phyloP scores from a whole-genome alignment of 2,797 vertebrate genomes.

The Mus caroli region DNA sequence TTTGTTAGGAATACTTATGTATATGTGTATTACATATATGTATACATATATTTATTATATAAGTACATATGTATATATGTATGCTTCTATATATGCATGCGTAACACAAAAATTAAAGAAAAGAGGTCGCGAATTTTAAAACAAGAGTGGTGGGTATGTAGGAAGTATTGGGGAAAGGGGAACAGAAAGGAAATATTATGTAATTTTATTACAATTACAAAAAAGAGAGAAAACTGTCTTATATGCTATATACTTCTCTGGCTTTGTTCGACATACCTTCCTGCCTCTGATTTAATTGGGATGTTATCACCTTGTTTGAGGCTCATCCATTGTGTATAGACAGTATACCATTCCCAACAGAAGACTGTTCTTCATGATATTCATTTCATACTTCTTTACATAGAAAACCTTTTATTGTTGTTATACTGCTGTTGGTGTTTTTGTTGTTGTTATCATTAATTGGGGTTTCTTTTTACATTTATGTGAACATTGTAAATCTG shows the following conservation, averaged over 20 bases:
- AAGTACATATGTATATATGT: neutral
- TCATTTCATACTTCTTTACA: neutral
- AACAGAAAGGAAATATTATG: neutral
- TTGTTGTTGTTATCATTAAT: neutral
- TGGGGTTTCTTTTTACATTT: neutral
- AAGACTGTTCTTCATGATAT: neutral
- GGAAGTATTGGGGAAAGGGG: neutral
- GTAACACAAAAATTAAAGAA: neutral
- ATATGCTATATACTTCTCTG: neutral
- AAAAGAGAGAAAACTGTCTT: neutral
- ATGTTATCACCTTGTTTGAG: neutral
- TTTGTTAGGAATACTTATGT: neutral
- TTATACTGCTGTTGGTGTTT: too few relatives aligned
- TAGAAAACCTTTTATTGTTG: neutral
- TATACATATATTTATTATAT: accelerated
- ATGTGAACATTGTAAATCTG: too few relatives aligned
- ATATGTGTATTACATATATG: neutral
- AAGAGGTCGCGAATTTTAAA: neutral
- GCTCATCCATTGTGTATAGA: neutral
- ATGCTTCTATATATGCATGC: neutral
- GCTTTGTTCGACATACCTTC: neutral
- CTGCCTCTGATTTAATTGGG: neutral
- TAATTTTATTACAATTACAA: neutral
- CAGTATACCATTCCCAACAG: neutral
- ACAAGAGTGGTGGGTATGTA: neutral